Evolutionary conservation across 2,888 invertebrate species (phyloP).

Genomic region (Dione juno): DNA sequence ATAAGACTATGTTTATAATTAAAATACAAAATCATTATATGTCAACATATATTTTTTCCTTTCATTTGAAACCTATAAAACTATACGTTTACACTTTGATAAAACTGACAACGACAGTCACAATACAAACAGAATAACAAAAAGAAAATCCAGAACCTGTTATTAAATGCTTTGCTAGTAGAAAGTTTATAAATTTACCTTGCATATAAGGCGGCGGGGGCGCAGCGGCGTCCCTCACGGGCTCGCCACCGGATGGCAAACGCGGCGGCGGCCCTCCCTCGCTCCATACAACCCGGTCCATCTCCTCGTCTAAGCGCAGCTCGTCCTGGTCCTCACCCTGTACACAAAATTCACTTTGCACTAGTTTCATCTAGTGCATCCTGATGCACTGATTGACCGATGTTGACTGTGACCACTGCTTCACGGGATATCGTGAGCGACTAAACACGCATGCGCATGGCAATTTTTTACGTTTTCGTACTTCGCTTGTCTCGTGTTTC

Average conservation of each 20-base stretch:
- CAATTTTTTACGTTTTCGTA: background rate
- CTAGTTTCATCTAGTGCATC: slow-evolving; percentile 29
- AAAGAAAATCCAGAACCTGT: background rate
- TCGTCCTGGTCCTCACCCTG: slow-evolving; percentile 77
- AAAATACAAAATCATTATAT: too few relatives aligned
- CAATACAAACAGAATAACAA: too few relatives aligned
- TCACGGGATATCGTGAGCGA: slow-evolving; percentile 14
- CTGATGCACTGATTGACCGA: slow-evolving; percentile 34
- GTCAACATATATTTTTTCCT: too few relatives aligned
- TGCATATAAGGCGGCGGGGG: slow-evolving; percentile 53
- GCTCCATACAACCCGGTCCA: slow-evolving; percentile 93
- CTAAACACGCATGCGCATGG: slow-evolving; percentile 34
- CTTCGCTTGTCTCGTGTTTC: background rate
- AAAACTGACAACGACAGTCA: too few relatives aligned
- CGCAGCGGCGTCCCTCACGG: slow-evolving; percentile 65
- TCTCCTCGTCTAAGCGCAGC: slow-evolving; percentile 92
- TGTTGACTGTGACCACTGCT: slow-evolving; percentile 30
- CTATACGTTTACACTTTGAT: too few relatives aligned
- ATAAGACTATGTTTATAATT: too few relatives aligned
- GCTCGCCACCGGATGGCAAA: slow-evolving; percentile 61
- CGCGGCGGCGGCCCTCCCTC: slow-evolving; percentile 84
- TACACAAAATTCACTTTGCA: background rate
- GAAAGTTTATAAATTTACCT: slow-evolving; percentile 38
- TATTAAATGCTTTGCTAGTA: background rate
- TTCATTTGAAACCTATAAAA: too few relatives aligned